Percentiles rank a stretch among this genome's conserved stretches.
Evolutionary conservation across 2,797 vertebrate species (phyloP).

Genomic region (Decapterus maruadsi): DNA sequence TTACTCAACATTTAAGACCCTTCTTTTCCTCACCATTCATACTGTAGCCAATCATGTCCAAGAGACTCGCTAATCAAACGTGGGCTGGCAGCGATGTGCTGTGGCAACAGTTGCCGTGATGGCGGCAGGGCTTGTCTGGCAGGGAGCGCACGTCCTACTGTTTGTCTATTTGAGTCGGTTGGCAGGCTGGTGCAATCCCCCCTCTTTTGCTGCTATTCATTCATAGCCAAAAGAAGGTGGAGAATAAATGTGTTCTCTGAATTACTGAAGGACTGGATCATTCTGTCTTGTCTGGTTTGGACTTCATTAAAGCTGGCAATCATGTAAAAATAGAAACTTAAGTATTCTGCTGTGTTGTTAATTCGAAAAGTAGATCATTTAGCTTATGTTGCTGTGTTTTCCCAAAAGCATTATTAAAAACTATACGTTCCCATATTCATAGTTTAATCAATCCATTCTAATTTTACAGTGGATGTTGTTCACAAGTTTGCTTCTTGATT

Average conservation of each 20-base stretch:
- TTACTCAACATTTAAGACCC: slow-evolving; percentile 77
- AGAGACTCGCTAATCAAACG: slow-evolving; percentile 75
- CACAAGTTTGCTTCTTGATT: neutral
- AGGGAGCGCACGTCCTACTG: slow-evolving; percentile 78
- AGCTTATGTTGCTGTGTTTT: neutral
- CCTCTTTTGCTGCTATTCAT: slow-evolving; percentile 76
- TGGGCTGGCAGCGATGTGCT: slow-evolving; percentile 71
- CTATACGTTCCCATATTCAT: too few relatives aligned
- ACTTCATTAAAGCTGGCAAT: slow-evolving; percentile 51
- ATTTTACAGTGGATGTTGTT: neutral
- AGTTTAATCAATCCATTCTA: too few relatives aligned
- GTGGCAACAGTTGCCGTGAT: slow-evolving; percentile 83
- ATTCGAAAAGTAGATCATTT: neutral
- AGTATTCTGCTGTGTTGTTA: too few relatives aligned
- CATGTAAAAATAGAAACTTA: slow-evolving; percentile 40
- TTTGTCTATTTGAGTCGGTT: slow-evolving; percentile 81
- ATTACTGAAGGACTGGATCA: slow-evolving; percentile 63
- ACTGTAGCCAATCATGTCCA: slow-evolving; percentile 63
- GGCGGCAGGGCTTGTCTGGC: slow-evolving; percentile 80
- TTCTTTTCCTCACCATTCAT: slow-evolving; percentile 61
- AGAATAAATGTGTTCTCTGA: slow-evolving; percentile 71
- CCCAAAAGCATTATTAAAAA: too few relatives aligned
- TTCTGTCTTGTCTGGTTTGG: slow-evolving; percentile 52
- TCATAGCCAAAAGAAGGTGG: slow-evolving; percentile 71
- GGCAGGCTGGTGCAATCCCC: slow-evolving; percentile 69